Evolutionary conservation across 2,797 vertebrate species (phyloP), one percentile per base, ranked within the genome.

Genomic region (Acrossocheilus fasciatus): DNA sequence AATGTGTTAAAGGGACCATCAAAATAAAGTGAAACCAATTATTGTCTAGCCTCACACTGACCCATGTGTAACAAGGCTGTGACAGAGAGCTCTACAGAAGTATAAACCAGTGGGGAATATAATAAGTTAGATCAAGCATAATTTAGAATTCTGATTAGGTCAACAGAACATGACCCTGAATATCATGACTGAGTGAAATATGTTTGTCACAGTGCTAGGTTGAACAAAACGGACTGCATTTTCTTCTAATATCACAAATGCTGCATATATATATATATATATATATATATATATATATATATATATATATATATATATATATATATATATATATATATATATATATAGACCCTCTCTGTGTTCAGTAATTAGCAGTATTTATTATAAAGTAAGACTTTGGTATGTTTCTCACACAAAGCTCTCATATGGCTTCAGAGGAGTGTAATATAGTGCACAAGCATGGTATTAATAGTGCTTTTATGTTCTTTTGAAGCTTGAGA

Each of bases 111-210:
- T 57, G 57, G 3, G 45, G n/a, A 36, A 74, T 43, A 57, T 62
- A 30, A 70, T 73, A 77, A 88, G 80, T 84, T 43, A 79, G 77
- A 76, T 50, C 54, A 41, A 23, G 14, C 7, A 36, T 62, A 81
- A 59, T 83, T 70, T 81, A 41, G 92, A 92, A 94, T 94, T 90
- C 86, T 90, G 93, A 94, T 93, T 90, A 88, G 91, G 90, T 86
- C 91, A 89, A 88, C 89, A 84, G 92, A 91, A 91, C 92, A 80
- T 92, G 91, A 92, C 90, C 54, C 41, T 87, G 39, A 73, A 73
- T 81, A 69, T 59, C 52, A 45, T 43, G 39, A 39, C 39, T 14
- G 18, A 39, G 50, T 47, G 23, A 43, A 47, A 69, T 68, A 52
- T 11, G 4, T 72, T 72, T 70, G 43, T 45, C 50, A 52, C 14